These are phyloP conservation scores for Tauraco hartlaubi DNA, from an alignment of 2,797 vertebrate species.

Conservation along the genomic window DNA sequence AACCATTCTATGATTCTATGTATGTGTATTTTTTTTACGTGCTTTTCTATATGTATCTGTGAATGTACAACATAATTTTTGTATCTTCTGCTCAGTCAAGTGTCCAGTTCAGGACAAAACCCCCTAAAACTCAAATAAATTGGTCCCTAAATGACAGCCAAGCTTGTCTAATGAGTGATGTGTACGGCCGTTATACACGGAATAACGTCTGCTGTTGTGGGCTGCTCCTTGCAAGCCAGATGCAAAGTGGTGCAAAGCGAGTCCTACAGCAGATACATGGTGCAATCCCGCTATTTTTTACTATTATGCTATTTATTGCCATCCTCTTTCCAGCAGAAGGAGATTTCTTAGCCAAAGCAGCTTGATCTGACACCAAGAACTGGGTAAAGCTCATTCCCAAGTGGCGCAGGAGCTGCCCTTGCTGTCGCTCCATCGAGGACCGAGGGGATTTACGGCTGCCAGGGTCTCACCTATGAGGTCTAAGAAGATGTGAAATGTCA, in stretches of 20 bases:
- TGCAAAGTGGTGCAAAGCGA: not conserved
- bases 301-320: not conserved
- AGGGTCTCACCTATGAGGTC: not conserved
- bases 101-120: not conserved
- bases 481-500: conserved; percentile 52
- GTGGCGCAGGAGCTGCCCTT: not conserved
- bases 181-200: not conserved
- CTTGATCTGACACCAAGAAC: conserved; percentile 17
- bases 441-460: not conserved
- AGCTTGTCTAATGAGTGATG: not conserved
- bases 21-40: conserved; percentile 3
- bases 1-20: not conserved
- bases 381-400: not conserved
- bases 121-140: not conserved
- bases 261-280: not conserved
- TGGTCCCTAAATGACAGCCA: not conserved
- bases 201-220: not conserved
- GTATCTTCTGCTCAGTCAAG: not conserved
- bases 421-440: not conserved
- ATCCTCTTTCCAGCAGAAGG: not conserved
- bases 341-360: conserved; percentile 1
- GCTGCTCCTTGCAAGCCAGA: not conserved
- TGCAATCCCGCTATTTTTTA: not conserved
- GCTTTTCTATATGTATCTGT: not conserved
- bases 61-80: not conserved